These are phyloP conservation scores for Stenopsyche tienmushanensis DNA, from an alignment of 1,140 invertebrate species.

Conservation along the genomic window DNA sequence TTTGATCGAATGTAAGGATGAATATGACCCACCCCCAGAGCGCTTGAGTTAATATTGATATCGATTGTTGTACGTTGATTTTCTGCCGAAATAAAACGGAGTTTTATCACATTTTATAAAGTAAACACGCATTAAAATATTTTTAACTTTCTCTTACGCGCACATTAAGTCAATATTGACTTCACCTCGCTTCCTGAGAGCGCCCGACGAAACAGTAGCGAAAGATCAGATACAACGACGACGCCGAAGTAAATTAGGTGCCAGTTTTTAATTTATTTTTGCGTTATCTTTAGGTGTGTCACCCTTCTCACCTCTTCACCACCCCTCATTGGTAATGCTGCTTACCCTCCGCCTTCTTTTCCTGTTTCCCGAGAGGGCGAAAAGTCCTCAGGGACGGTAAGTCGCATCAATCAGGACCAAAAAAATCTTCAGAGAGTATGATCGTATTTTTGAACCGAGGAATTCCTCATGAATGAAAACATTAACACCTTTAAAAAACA, in stretches of 20 bases:
- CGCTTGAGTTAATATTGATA: too few relatives aligned
- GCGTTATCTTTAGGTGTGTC: constrained; percentile 39
- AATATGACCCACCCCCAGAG: too few relatives aligned
- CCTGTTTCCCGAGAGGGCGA: not conserved
- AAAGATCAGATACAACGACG: constrained; percentile 36
- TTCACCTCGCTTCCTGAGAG: constrained; percentile 21
- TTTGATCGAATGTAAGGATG: too few relatives aligned
- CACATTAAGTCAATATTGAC: too few relatives aligned
- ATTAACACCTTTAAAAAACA: too few relatives aligned
- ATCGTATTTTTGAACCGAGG: too few relatives aligned
- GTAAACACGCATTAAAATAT: too few relatives aligned
- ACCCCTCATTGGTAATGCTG: constrained; percentile 10
- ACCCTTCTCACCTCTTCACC: constrained; percentile 22
- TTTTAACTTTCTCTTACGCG: too few relatives aligned
- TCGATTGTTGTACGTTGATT: too few relatives aligned
- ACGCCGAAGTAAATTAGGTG: constrained; percentile 40
- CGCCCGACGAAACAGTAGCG: constrained; percentile 22
- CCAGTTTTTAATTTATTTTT: constrained; percentile 43
- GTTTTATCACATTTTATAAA: too few relatives aligned
- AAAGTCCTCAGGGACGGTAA: constrained; percentile 28
- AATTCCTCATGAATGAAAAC: too few relatives aligned
- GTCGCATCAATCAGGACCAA: constrained; percentile 41
- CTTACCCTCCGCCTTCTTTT: constrained; percentile 9
- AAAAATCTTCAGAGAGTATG: constrained; percentile 18
- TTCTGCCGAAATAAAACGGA: too few relatives aligned